Evolutionary conservation across 2,113 vertebrate species (phyloP), one percentile per base, ranked within the genome.

Genomic region (Toxotes jaculatrix): DNA sequence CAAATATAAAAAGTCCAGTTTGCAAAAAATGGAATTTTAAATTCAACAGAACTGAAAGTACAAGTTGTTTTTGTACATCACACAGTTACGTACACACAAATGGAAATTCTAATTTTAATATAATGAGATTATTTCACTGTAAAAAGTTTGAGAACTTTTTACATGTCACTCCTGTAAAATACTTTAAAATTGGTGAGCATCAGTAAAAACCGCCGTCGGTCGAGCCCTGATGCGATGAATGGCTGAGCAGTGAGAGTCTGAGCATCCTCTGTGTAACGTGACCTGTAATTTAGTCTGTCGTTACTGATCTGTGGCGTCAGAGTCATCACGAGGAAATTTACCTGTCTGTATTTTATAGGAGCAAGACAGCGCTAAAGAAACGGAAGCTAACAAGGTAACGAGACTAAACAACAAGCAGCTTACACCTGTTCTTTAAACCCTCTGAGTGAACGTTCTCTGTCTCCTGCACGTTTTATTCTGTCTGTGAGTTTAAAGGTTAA

Each of bases 341-440:
- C 76, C 45, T 86, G 13, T 93, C 74, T 90, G 90, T 89, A 64
- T 92, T 93, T 94, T 88, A 51, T 93, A 99, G 98, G 98, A 97
- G 96, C 95, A 99, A 99, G 95, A 98, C 98, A 16, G 97, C 97
- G 59, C 93, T 99, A 92, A 99, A 99, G 96, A 99, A 98, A 95
- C 96, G 97, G 93, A 99, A 98, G 86, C 93, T 99, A 88, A 98
- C 97, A 53, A 98, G 98, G 98, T 99, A 97, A 91, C 95, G 89
- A 4, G 42, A 79, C 74, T 85, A 71, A 69, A 60, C 17, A 0
- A 38, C 72, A 23, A 21, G 27, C 27, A 27, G 27, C 27, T 27
- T 27, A 27, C 27, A 27, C 27, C 27, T 27, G 27, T 27, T 27
- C 27, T 27, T 27, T 27, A 27, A 27, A 27, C 27, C 27, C 27